These are phyloP conservation scores for Onchidella celtica DNA, from an alignment of 2,888 invertebrate genomes.

Conservation along the genomic window DNA sequence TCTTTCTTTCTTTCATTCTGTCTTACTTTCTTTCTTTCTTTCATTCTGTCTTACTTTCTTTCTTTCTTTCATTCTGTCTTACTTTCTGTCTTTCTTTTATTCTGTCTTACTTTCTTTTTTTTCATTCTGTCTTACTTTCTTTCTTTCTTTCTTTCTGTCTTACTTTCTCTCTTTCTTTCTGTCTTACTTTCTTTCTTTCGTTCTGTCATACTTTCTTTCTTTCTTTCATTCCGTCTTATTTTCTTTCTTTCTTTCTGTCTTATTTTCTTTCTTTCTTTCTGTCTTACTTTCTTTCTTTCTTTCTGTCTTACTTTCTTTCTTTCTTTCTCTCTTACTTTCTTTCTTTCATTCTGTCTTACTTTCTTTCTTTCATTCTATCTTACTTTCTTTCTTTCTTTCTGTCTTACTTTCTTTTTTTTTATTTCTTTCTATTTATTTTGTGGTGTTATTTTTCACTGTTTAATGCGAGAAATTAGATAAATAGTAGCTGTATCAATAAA, in stretches of 20 bases:
- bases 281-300: neutral
- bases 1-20: constrained; percentile 17
- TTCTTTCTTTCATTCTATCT: constrained; percentile 5
- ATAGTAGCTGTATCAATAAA: too few relatives aligned
- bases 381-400: neutral
- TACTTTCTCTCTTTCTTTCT: neutral
- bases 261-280: neutral
- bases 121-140: neutral
- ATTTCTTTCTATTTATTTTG: constrained; percentile 1
- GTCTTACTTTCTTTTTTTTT: neutral
- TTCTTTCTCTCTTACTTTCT: constrained; percentile 16
- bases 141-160: neutral
- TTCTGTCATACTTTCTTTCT: neutral
- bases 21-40: neutral
- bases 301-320: constrained; percentile 20
- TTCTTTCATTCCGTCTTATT: neutral
- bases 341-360: constrained; percentile 11
- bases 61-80: constrained; percentile 7
- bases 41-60: neutral
- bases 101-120: neutral
- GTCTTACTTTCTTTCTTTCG: neutral
- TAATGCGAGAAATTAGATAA: too few relatives aligned
- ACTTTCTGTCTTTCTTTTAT: neutral
- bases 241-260: too few relatives aligned
- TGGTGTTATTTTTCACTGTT: too few relatives aligned